Percentiles rank a stretch among this genome's conserved stretches.
Evolutionary conservation across 2,888 invertebrate species (phyloP).

Genomic region (Drosophila barbarae): DNA sequence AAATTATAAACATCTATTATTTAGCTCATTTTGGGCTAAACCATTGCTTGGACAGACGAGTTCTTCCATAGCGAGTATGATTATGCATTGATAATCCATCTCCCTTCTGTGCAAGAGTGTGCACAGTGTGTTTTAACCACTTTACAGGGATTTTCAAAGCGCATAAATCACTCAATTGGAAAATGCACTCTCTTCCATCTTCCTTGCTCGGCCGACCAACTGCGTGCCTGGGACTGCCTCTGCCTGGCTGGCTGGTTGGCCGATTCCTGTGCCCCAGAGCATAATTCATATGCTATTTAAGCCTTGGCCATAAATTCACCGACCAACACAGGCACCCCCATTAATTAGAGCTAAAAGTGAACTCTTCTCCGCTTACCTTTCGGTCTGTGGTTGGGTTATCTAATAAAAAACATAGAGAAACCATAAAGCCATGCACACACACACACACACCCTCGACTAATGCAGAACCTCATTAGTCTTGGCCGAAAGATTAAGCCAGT

Average conservation of each 20-base stretch:
- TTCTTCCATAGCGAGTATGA: conserved; percentile 7
- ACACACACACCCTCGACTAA: conserved; percentile 49
- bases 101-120: background rate
- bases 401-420: conserved; percentile 22
- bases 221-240: too few species aligned
- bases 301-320: conserved; percentile 67
- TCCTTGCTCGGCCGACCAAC: background rate
- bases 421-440: conserved; percentile 11
- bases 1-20: conserved; percentile 51
- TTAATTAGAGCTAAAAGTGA: conserved; percentile 60
- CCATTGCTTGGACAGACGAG: conserved; percentile 21
- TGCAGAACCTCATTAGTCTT: conserved; percentile 67
- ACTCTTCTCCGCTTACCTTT: conserved; percentile 18
- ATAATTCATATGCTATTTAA: conserved; percentile 73
- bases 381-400: conserved; percentile 25
- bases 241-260: background rate
- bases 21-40: conserved; percentile 30
- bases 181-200: conserved; percentile 50
- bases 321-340: conserved; percentile 54
- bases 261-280: conserved; percentile 37
- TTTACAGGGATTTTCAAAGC: conserved; percentile 62
- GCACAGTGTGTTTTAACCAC: conserved; percentile 41
- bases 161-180: conserved; percentile 75
- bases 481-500: conserved; percentile 31
- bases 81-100: conserved; percentile 31